Evolutionary conservation across 2,797 vertebrate species (phyloP).

Genomic region (Ataeniobius toweri): DNA sequence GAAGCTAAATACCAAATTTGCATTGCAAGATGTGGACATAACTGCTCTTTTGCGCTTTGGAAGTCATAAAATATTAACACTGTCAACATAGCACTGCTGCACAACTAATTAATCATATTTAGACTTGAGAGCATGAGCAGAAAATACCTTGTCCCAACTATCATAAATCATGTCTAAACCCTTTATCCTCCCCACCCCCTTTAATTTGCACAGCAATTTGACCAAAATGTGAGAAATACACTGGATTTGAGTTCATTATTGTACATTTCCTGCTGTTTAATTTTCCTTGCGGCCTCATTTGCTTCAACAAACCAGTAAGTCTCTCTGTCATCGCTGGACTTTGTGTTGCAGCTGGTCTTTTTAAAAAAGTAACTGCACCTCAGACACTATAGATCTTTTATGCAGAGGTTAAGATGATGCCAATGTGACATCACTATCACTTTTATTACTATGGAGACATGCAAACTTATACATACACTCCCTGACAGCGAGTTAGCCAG

Average conservation of each 20-base stretch:
- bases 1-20: background rate
- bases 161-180: background rate
- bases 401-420: background rate
- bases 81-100: background rate
- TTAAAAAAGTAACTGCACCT: constrained; percentile 20
- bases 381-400: background rate
- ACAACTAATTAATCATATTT: background rate
- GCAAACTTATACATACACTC: background rate
- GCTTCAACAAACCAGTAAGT: constrained; percentile 7
- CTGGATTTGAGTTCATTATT: background rate
- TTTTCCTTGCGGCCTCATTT: constrained; percentile 30
- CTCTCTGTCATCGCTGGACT: constrained; percentile 19
- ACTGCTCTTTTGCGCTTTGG: background rate
- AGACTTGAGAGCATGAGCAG: background rate
- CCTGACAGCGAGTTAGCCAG: background rate
- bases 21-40: background rate
- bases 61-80: background rate
- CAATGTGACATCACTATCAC: background rate
- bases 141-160: background rate
- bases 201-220: background rate
- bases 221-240: background rate
- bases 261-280: constrained; percentile 6
- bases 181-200: background rate
- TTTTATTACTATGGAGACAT: background rate
- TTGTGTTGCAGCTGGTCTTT: constrained; percentile 28